These are phyloP conservation scores for Erpornis zantholeuca DNA, from an alignment of 2,113 vertebrate genomes.

Conservation along the genomic window DNA sequence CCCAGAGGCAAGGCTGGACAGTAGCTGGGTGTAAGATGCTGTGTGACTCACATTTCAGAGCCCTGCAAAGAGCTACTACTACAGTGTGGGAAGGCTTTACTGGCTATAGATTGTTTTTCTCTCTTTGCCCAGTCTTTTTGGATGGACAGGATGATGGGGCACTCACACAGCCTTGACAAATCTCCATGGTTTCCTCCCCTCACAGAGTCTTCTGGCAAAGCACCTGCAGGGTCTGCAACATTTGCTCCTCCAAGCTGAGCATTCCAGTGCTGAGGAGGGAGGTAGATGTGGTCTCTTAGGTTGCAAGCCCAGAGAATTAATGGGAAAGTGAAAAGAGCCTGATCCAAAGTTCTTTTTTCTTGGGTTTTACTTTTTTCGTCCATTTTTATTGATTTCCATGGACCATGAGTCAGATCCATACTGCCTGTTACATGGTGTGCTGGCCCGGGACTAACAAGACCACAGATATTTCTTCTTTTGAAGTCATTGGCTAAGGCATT, in stretches of 20 bases:
- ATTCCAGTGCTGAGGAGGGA: too few relatives aligned
- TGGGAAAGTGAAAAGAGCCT: not conserved
- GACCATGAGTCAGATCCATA: not conserved
- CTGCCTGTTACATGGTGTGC: constrained; percentile 14
- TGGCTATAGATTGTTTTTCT: not conserved
- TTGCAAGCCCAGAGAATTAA: not conserved
- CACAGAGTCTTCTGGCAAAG: not conserved
- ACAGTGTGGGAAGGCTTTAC: not conserved
- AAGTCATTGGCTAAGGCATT: constrained; percentile 43
- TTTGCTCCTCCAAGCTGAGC: not conserved
- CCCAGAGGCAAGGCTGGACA: not conserved
- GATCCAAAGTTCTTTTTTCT: not conserved
- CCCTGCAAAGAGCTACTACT: not conserved
- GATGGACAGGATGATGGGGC: not conserved
- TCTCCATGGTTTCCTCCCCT: not conserved
- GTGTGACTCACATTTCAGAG: not conserved
- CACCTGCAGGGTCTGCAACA: not conserved
- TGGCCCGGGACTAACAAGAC: constrained; percentile 38
- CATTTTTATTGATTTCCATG: not conserved
- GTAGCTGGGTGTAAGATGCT: not conserved
- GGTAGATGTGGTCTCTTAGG: not conserved
- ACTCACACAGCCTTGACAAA: fast-evolving
- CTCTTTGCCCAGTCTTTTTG: not conserved
- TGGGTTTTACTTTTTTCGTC: not conserved
- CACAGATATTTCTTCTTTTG: constrained; percentile 26